Conservation (phyloP, 2,888 invertebrate species). For the Macaria liturata region DNA sequence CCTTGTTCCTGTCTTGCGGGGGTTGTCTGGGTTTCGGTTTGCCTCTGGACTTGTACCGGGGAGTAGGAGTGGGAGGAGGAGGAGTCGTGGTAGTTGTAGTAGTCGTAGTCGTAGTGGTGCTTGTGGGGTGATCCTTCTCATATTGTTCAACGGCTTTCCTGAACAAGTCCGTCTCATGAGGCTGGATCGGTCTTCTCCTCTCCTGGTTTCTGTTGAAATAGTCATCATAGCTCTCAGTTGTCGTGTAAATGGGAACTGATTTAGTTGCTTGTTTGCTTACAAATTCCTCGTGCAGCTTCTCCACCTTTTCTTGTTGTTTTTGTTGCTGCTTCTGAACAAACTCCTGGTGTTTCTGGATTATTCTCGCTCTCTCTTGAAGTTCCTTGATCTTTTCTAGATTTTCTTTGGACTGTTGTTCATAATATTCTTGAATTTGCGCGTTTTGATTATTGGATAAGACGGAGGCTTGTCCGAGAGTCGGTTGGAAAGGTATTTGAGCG, state of each 20-base stretch:
- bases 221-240: conserved; percentile 76
- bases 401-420: conserved; percentile 85
- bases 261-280: conserved; percentile 87
- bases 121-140: conserved; percentile 87
- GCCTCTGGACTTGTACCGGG: conserved; percentile 61
- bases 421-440: conserved; percentile 81
- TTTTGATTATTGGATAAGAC: conserved; percentile 77
- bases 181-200: conserved; percentile 78
- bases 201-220: conserved; percentile 66
- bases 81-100: conserved; percentile 83
- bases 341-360: conserved; percentile 90
- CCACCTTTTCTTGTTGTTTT: conserved; percentile 89
- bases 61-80: conserved; percentile 53
- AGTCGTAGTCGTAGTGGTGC: conserved; percentile 86
- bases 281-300: conserved; percentile 88
- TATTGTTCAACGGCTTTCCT: conserved; percentile 86
- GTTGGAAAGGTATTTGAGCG: conserved; percentile 67
- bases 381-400: conserved; percentile 85
- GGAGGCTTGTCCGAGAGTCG: conserved; percentile 64
- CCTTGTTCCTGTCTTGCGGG: conserved; percentile 79
- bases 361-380: conserved; percentile 87
- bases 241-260: conserved; percentile 76
- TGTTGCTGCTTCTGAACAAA: conserved; percentile 91
- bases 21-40: conserved; percentile 67
- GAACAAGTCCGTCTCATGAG: conserved; percentile 86